Conservation (phyloP, 1,140 invertebrate species). For the Tetraneura akinire region DNA sequence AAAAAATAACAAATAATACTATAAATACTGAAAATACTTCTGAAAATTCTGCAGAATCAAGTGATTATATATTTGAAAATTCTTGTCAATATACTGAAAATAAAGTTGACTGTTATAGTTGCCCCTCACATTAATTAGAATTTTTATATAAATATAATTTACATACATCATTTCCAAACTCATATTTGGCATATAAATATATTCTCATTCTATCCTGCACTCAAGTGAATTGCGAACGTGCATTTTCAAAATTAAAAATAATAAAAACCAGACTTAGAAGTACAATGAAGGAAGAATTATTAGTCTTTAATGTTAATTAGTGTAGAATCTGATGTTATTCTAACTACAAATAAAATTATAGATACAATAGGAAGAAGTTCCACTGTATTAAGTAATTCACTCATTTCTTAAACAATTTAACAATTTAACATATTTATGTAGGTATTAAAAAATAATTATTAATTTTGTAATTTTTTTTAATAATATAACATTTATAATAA, state of each 20-base stretch:
- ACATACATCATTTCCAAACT: slow-evolving; percentile 18
- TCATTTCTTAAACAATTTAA: too few species aligned
- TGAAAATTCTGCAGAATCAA: not conserved
- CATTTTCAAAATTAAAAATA: slow-evolving; percentile 31
- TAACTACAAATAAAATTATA: not conserved
- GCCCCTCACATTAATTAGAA: slow-evolving; percentile 15
- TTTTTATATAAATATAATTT: slow-evolving; percentile 33
- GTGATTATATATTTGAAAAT: not conserved
- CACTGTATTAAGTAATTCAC: too few species aligned
- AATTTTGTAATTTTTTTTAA: too few species aligned
- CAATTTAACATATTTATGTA: too few species aligned
- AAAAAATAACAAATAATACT: too few species aligned
- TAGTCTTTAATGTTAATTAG: slow-evolving; percentile 45
- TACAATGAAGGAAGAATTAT: slow-evolving; percentile 13
- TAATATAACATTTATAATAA: too few species aligned
- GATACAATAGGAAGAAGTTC: too few species aligned
- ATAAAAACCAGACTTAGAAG: slow-evolving; percentile 29
- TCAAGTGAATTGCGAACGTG: slow-evolving; percentile 27
- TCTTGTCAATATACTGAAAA: not conserved
- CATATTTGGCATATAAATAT: slow-evolving; percentile 37
- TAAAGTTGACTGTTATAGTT: slow-evolving; percentile 2
- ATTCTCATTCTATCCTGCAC: slow-evolving; percentile 16
- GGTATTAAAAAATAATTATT: too few species aligned
- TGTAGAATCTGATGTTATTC: too few species aligned
- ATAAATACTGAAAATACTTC: too few species aligned